Percentiles rank a stretch among this genome's conserved stretches.
These are phyloP conservation scores for Salmo trutta DNA, from an alignment of 2,797 vertebrate species.

Conservation along the genomic window DNA sequence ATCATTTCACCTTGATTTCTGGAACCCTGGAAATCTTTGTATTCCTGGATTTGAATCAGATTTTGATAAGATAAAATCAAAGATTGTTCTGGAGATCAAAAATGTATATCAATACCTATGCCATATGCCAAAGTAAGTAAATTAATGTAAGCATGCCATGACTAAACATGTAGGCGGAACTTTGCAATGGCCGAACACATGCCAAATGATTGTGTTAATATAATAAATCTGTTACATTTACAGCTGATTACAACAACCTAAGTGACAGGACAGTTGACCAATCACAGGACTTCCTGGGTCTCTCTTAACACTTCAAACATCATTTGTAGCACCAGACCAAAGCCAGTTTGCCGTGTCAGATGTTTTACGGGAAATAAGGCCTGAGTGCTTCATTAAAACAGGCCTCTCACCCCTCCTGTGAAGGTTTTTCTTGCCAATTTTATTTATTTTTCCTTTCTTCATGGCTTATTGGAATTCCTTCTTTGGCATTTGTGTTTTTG, in stretches of 20 bases:
- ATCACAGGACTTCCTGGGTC: not conserved
- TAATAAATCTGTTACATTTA: not conserved
- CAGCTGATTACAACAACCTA: not conserved
- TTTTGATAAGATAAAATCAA: no score
- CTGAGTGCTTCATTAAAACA: slow-evolving; percentile 22
- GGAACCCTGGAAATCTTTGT: slow-evolving; percentile 65
- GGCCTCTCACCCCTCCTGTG: slow-evolving; percentile 11
- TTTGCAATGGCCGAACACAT: not conserved
- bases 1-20: slow-evolving; percentile 65
- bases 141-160: not conserved
- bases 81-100: no score
- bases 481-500: slow-evolving; percentile 53
- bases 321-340: not conserved
- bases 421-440: slow-evolving; percentile 32
- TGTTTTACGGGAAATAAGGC: slow-evolving; percentile 36
- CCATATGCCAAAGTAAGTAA: not conserved
- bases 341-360: slow-evolving; percentile 23
- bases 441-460: slow-evolving; percentile 52
- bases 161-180: no score
- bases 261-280: not conserved
- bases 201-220: not conserved
- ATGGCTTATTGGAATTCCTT: slow-evolving; percentile 54
- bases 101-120: not conserved
- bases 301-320: not conserved
- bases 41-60: slow-evolving; percentile 58